These are phyloP conservation scores for Atlantisia rogersi DNA, from an alignment of 2,113 vertebrate species.

Conservation along the genomic window DNA sequence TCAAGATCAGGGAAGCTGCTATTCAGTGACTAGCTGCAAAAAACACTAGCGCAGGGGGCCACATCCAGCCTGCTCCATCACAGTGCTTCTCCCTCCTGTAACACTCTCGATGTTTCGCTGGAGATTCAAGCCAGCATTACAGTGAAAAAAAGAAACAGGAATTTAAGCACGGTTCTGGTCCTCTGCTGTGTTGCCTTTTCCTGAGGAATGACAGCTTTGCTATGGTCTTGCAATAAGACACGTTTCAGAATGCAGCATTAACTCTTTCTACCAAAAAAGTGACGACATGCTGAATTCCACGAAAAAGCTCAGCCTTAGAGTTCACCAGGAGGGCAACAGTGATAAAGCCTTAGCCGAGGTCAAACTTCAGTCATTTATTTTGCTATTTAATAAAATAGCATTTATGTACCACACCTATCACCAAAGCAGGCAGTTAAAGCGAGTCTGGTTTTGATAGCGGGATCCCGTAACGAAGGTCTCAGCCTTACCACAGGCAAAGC, in stretches of 20 bases:
- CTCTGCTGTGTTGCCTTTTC: background rate
- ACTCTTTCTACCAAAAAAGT: constrained; percentile 59
- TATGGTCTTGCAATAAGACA: background rate
- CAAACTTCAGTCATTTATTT: constrained; percentile 68
- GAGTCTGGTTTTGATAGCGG: constrained; percentile 59
- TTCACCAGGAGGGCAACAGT: constrained; percentile 76
- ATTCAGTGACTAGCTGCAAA: background rate
- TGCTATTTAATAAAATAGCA: constrained; percentile 69
- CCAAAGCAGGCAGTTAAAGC: background rate
- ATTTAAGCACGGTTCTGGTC: background rate
- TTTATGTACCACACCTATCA: constrained; percentile 46
- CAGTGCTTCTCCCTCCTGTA: background rate
- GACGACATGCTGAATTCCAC: constrained; percentile 73
- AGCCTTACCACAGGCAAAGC: background rate
- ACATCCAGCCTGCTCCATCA: background rate
- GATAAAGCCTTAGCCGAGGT: constrained; percentile 74
- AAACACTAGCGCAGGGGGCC: background rate
- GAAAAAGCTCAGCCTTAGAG: constrained; percentile 63
- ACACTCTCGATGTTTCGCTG: background rate
- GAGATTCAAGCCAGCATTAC: background rate
- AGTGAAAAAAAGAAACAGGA: background rate
- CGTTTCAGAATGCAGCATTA: background rate
- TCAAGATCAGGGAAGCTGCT: constrained; percentile 16
- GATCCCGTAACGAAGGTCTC: background rate
- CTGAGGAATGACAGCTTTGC: background rate